A percentile compares a stretch with the other conserved stretches of the same genome.
These are phyloP conservation scores for Strix aluco DNA, from an alignment of 2,113 vertebrate species.

Conservation along the genomic window DNA sequence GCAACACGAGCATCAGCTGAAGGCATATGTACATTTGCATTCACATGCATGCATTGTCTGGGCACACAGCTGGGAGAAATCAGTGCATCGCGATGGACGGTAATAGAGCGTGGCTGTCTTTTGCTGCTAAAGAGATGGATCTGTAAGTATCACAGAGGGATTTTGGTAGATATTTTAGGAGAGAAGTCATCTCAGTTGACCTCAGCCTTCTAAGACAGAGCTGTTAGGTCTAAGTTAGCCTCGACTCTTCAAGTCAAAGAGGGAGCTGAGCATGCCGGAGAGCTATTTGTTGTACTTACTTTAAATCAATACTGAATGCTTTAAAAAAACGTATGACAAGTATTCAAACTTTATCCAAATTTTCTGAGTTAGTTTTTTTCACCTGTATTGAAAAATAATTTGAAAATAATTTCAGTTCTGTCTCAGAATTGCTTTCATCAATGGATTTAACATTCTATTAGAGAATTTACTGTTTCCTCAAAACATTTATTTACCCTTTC, in stretches of 20 bases:
- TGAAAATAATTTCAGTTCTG: neutral
- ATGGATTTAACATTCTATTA: neutral
- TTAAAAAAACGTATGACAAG: neutral
- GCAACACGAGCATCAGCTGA: neutral
- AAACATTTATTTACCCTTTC: neutral
- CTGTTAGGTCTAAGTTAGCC: neutral
- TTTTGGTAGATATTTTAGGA: neutral
- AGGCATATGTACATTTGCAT: neutral
- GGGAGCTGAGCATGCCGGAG: neutral
- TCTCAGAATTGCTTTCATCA: neutral
- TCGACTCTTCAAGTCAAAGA: neutral
- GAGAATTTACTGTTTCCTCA: neutral
- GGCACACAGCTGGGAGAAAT: neutral
- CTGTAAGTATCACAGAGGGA: neutral
- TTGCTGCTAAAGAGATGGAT: neutral
- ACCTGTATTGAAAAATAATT: neutral
- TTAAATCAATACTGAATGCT: neutral
- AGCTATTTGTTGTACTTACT: neutral
- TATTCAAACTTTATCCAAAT: neutral
- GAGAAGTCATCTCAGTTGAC: neutral
- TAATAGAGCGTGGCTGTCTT: neutral
- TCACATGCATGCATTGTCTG: neutral
- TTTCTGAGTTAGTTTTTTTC: rapidly evolving
- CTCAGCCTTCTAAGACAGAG: neutral
- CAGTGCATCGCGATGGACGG: rapidly evolving